Base-by-base conservation (phyloP, 2,113 vertebrate genomes). In the Passerina amoena region DNA sequence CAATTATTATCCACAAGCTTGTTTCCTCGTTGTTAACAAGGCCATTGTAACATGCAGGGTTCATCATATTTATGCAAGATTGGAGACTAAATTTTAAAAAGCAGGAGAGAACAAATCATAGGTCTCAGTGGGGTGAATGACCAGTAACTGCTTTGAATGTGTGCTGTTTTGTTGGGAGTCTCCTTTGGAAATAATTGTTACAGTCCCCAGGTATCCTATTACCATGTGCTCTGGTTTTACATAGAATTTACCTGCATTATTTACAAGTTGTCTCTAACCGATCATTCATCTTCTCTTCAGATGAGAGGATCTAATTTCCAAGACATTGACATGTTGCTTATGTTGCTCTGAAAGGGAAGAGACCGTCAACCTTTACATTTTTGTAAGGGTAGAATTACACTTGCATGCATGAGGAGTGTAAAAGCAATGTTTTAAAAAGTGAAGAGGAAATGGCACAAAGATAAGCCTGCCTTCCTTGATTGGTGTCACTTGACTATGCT, bases 231-330 rank as follows among this genome's bases (percentile, higher is more conserved):
- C 47, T 85, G 30, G 18, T 78, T 93, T 79, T 85, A n/a, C 65
- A 7, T 59, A 21, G 30, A 75, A n/a, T 42, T 87, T 47, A 54
- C 48, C 47, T 71, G 65, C 65, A 45, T 92, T 87, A 79, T 95
- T 92, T 82, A 92, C 47, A 71, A 37, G 78, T 66, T 93, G 60
- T 83, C 63, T 69, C 17, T 63, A 78, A 61, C 27, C 8, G 3
- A 70, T 85, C 42, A 35, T 85, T 73, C 42, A 11, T 37, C 40
- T 59, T 56, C 66, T 79, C n/a, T 60, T 72, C 50, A 80, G 21
- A 85, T 82, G 44, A 38, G 38, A 88, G 77, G 24, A 83, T 83
- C 64, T 86, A 2, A 89, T 93, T 94, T 85, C 65, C 47, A 70
- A 63, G 38, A 25, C 51, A 35, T 50, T 71, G 45, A 70, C n/a